Evolutionary conservation across 1,140 invertebrate genomes (phyloP), one percentile per base, ranked within the genome.

Genomic region (Myzus persicae): DNA sequence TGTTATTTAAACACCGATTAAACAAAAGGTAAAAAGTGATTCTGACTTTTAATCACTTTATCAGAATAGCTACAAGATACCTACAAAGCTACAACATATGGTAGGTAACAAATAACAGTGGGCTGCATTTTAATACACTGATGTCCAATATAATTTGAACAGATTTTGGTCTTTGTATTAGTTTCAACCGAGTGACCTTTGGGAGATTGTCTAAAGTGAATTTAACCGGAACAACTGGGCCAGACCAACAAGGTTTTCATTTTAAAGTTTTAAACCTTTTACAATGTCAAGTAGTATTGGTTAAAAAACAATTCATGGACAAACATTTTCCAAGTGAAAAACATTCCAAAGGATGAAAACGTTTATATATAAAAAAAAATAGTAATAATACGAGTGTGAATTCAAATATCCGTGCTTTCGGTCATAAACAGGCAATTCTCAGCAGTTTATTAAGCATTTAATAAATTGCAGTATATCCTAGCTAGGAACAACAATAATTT

Each of bases 241-340:
- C 11, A 46, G 46, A 38, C 22, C 88, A 54, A 54, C 22, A 89
- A n/a, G 46, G n/a, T 89, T 89, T 89, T 89, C 87, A 89, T 89
- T 89, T 89, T 87, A 51, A 89, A 51, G 48, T 89, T 51, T 89
- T 22, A 51, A 89, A 51, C 87, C 44, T 89, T 51, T 87, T 51
- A 24, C 87, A 20, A 42, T n/a, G 44, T 36, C 85, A n/a, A 88
- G 31, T 88, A 51, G 20, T 38, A 89, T 36, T 51, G 87, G 46
- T 88, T n/a, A 89, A 51, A 89, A 89, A 36, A 48, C 46, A 38
- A 51, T 87, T 89, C 22, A 20, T 9, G n/a, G 46, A 11, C n/a
- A 51, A 89, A 38, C 20, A 89, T 38, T 89, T 89, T 51, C 46
- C 36, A 14, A 89, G 20, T 38, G 46, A 51, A 48, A 51, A 51